Conservation (phyloP, 2,888 invertebrate species). For the Ypsolopha scabrella region DNA sequence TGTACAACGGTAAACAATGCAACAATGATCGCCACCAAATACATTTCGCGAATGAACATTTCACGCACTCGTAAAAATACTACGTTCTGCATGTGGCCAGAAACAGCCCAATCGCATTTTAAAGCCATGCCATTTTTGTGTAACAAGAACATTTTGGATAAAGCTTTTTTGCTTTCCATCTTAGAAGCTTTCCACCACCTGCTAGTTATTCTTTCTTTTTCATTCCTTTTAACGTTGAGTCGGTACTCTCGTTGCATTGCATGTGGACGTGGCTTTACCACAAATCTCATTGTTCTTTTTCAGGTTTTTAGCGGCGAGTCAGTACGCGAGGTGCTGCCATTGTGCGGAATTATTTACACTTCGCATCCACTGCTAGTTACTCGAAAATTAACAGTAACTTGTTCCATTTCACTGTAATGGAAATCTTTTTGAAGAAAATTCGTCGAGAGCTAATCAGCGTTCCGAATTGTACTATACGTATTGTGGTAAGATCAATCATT, state of each 20-base stretch:
- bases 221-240: neutral
- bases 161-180: neutral
- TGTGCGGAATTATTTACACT: neutral
- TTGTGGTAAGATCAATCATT: constrained; percentile 22
- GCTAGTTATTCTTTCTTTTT: neutral
- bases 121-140: neutral
- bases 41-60: neutral
- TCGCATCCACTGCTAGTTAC: neutral
- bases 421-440: neutral
- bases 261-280: constrained; percentile 4
- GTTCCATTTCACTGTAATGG: neutral
- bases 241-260: constrained; percentile 7
- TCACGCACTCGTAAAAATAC: neutral
- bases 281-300: constrained; percentile 9
- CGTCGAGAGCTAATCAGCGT: neutral
- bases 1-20: constrained; percentile 42
- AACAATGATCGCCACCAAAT: constrained; percentile 30
- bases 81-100: too few species aligned
- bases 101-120: neutral
- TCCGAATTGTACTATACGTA: neutral
- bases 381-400: neutral
- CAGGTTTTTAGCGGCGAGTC: constrained; percentile 1
- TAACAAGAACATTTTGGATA: too few species aligned
- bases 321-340: neutral
- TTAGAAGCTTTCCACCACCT: neutral